A percentile compares a stretch with the other conserved stretches of the same genome.
Evolutionary conservation across 23 tunicate species (phyloP).

Genomic region (Clavelina lepadiformis): DNA sequence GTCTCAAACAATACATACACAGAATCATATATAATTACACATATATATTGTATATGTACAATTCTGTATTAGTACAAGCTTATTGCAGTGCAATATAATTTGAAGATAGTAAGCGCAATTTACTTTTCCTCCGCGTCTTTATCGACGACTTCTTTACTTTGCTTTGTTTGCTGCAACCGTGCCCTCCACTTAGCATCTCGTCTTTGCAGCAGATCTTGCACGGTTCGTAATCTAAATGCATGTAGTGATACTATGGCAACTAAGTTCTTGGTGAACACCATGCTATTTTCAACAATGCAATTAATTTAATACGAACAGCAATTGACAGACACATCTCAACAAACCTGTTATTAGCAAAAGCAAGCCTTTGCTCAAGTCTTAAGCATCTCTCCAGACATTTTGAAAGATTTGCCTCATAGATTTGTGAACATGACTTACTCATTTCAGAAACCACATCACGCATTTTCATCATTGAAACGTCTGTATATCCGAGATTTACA

Average conservation of each 20-base stretch:
- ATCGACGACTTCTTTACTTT: neutral
- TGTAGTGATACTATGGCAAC: neutral
- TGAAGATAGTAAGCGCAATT: neutral
- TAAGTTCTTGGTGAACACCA: neutral
- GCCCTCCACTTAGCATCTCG: constrained; percentile 64
- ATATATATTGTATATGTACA: no score
- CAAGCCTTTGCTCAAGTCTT: constrained; percentile 63
- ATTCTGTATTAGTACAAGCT: no score
- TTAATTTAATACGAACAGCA: neutral
- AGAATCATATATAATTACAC: no score
- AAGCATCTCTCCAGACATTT: constrained; percentile 33
- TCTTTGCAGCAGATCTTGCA: constrained; percentile 55
- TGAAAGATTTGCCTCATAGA: constrained; percentile 25
- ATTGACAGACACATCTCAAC: neutral
- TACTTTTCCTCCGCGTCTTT: neutral
- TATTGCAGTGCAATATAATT: neutral
- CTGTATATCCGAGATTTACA: no score
- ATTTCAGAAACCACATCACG: neutral
- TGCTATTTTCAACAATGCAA: neutral
- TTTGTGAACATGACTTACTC: neutral
- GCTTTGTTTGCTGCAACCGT: constrained; percentile 25
- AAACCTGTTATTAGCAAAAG: constrained; percentile 79
- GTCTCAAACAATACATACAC: no score
- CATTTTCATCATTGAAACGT: no score
- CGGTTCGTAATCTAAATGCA: constrained; percentile 30